phyloP scores from a whole-genome alignment of 2,797 vertebrate genomes.

The Molothrus aeneus region DNA sequence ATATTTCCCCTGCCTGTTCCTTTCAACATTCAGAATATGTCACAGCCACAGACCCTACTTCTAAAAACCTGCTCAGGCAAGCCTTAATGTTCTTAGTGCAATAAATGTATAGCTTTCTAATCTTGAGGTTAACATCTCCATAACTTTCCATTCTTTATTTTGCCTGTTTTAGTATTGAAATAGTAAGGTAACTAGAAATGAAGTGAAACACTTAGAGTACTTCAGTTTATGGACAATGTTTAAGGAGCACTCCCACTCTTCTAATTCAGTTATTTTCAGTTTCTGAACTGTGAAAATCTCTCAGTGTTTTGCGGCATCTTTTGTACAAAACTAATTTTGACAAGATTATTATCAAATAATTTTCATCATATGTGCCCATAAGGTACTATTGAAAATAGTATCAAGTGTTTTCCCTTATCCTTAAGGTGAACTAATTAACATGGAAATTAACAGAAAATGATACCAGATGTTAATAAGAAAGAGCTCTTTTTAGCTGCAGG shows the following conservation, averaged over 20 bases:
- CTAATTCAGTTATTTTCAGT: not conserved
- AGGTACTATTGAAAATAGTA: not conserved
- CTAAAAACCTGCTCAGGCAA: not conserved
- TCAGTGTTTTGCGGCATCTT: not conserved
- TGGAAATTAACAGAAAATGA: not conserved
- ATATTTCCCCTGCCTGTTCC: not conserved
- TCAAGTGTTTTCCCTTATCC: not conserved
- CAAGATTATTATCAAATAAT: not conserved
- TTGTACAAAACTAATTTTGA: not conserved
- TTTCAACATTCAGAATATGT: not conserved
- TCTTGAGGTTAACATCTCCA: not conserved
- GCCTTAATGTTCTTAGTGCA: not conserved
- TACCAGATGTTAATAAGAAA: not conserved
- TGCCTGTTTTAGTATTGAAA: not conserved
- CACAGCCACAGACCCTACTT: not conserved
- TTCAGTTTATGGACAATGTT: not conserved
- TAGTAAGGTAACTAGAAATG: not conserved
- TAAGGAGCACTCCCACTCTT: not conserved
- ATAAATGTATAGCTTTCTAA: not conserved
- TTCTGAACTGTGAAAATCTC: not conserved
- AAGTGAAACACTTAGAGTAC: not conserved
- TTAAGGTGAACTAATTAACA: conserved; percentile 16
- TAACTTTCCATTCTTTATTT: not conserved
- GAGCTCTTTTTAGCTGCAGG: not conserved
- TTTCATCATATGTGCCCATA: not conserved